Evolutionary conservation across 2,888 invertebrate genomes (phyloP).

Genomic region (Rugalucina vietnamica): DNA sequence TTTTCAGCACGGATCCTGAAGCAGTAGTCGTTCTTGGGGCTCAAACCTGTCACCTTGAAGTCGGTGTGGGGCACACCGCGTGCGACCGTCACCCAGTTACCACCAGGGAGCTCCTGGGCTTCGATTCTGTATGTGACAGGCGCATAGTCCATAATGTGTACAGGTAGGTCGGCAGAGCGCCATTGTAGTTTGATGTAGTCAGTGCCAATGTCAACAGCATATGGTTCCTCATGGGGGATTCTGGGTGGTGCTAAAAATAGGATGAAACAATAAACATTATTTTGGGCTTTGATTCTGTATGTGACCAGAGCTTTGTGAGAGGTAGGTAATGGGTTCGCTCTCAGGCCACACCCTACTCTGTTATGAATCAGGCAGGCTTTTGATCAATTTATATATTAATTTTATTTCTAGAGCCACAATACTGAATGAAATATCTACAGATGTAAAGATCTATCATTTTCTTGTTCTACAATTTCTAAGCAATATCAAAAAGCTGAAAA

Average conservation of each 20-base stretch:
- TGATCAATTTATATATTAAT: too few species aligned
- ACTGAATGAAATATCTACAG: too few species aligned
- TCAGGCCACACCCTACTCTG: too few species aligned
- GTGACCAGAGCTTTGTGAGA: too few species aligned
- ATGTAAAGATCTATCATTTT: too few species aligned
- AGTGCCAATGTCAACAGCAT: conserved; percentile 71
- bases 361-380: too few species aligned
- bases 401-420: too few species aligned
- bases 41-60: conserved; percentile 85
- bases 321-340: too few species aligned
- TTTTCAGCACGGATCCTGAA: conserved; percentile 98
- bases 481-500: too few species aligned
- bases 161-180: conserved; percentile 76
- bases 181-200: conserved; percentile 76
- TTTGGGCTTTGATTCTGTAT: too few species aligned
- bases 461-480: too few species aligned
- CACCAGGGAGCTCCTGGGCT: conserved; percentile 87
- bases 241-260: conserved; percentile 73
- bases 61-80: conserved; percentile 74
- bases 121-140: conserved; percentile 80
- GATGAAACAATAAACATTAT: too few species aligned
- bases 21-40: conserved; percentile 97
- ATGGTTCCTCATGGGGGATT: conserved; percentile 75
- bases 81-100: conserved; percentile 87
- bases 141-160: conserved; percentile 85